phyloP scores from a whole-genome alignment of 2,888 invertebrate genomes.

The Globia sparganii region DNA sequence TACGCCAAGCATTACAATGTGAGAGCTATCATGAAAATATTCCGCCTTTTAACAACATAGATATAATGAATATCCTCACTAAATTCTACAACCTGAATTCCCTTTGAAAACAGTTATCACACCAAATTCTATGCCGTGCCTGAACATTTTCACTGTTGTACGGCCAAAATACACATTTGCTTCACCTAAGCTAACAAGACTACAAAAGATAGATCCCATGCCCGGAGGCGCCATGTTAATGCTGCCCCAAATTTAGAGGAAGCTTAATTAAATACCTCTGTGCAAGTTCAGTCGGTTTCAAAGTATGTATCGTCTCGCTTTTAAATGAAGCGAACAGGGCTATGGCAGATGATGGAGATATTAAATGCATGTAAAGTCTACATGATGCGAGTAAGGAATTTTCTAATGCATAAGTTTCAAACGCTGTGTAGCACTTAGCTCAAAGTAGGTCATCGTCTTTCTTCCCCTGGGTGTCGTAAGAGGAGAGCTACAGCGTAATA shows the following conservation, averaged over 20 bases:
- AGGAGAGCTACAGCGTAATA: slow-evolving; percentile 40
- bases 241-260: slow-evolving; percentile 66
- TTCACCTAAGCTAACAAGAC: slow-evolving; percentile 67
- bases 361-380: slow-evolving; percentile 29
- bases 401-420: slow-evolving; percentile 53
- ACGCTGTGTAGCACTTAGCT: slow-evolving; percentile 37
- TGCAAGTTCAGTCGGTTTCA: slow-evolving; percentile 51
- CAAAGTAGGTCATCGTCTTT: slow-evolving; percentile 53
- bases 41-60: slow-evolving; percentile 1
- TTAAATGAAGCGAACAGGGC: slow-evolving; percentile 33
- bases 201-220: slow-evolving; percentile 64
- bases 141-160: slow-evolving; percentile 47
- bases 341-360: slow-evolving; percentile 17
- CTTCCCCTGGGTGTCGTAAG: slow-evolving; percentile 58
- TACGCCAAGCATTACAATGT: slow-evolving; percentile 6
- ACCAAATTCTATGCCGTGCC: slow-evolving; percentile 31
- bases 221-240: slow-evolving; percentile 64
- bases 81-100: slow-evolving; percentile 28
- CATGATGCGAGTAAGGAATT: slow-evolving; percentile 27
- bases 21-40: slow-evolving; percentile 32
- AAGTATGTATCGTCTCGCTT: slow-evolving; percentile 50
- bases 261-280: slow-evolving; percentile 73
- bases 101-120: slow-evolving; percentile 54
- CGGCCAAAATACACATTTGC: slow-evolving; percentile 61
- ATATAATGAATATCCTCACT: slow-evolving; percentile 3